phyloP scores from a whole-genome alignment of 2,797 vertebrate species.

The Urocyon cinereoargenteus region DNA sequence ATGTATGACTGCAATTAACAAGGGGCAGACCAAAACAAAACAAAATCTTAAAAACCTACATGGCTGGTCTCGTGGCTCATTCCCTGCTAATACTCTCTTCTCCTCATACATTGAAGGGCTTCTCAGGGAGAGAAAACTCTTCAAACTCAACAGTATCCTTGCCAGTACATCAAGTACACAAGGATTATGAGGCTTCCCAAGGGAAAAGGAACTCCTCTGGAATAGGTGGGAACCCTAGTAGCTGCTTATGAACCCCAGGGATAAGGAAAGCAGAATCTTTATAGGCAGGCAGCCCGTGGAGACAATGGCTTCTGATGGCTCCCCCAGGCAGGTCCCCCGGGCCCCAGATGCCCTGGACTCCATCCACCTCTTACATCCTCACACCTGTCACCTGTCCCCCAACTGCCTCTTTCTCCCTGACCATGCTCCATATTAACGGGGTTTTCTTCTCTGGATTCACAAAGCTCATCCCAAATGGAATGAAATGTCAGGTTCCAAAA shows the following conservation, averaged over 20 bases:
- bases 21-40: not conserved
- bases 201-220: not conserved
- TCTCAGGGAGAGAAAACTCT: not conserved
- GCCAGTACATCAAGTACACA: too few species aligned
- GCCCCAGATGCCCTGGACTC: not conserved
- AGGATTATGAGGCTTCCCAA: not conserved
- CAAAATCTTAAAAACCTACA: not conserved
- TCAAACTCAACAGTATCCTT: not conserved
- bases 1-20: not conserved
- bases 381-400: not conserved
- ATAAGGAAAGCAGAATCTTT: not conserved
- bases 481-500: not conserved
- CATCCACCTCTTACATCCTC: not conserved
- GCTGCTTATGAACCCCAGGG: not conserved
- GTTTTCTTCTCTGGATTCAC: not conserved
- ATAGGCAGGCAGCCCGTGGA: not conserved
- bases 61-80: not conserved
- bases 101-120: not conserved
- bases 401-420: not conserved
- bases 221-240: accelerated
- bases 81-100: not conserved
- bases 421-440: not conserved
- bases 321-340: not conserved
- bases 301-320: not conserved
- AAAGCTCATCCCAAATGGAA: not conserved